Conservation (phyloP, 2,113 vertebrate genomes). For the Dipodomys ordii region DNA sequence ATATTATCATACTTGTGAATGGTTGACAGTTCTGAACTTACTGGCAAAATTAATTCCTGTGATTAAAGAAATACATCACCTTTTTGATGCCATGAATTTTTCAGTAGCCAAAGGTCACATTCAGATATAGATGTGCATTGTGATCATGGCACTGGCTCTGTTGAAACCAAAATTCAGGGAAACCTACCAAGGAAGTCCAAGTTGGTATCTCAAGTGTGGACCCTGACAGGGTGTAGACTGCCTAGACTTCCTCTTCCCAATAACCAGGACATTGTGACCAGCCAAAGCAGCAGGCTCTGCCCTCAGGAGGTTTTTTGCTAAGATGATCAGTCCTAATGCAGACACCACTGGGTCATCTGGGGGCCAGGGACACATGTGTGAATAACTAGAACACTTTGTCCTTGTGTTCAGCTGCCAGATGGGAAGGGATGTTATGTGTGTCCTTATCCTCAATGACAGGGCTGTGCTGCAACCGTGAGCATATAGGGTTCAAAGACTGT, state of each 20-base stretch:
- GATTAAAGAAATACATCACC: slow-evolving; percentile 25
- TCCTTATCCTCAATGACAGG: background rate
- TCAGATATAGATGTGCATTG: slow-evolving; percentile 58
- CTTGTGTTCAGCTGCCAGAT: background rate
- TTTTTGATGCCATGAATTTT: slow-evolving; percentile 62
- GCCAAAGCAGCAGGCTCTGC: background rate
- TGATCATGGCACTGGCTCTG: slow-evolving; percentile 57
- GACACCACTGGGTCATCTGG: background rate
- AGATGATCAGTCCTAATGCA: too few relatives aligned
- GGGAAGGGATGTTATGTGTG: background rate
- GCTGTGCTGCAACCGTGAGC: background rate
- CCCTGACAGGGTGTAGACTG: background rate
- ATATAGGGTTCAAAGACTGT: background rate
- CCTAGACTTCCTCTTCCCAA: accelerated
- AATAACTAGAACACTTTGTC: background rate
- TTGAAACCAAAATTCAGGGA: slow-evolving; percentile 45
- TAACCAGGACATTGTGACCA: background rate
- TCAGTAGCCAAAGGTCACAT: slow-evolving; percentile 42
- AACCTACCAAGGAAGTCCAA: slow-evolving; percentile 25
- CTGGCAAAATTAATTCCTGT: accelerated
- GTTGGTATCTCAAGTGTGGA: background rate
- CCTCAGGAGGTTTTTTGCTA: background rate
- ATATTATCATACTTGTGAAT: background rate
- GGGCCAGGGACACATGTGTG: background rate
- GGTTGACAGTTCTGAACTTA: too few relatives aligned